These are phyloP conservation scores for Smittia sp. DNA, from an alignment of 2,888 invertebrate genomes.

Conservation along the genomic window DNA sequence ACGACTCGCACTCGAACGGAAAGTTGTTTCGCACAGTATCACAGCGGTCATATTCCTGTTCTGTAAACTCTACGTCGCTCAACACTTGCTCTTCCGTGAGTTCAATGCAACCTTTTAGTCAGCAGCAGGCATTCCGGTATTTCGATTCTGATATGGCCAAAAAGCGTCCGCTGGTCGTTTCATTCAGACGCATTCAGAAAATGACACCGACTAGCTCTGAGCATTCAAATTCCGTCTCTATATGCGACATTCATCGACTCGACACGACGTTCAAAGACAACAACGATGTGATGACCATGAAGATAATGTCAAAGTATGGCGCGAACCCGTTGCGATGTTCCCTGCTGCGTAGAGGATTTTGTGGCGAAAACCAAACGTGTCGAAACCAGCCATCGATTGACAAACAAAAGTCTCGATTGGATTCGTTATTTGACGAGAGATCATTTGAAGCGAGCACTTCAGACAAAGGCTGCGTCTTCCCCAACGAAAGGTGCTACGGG, in stretches of 20 bases:
- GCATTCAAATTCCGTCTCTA: background rate
- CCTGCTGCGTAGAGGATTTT: background rate
- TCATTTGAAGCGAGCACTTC: background rate
- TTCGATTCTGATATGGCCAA: constrained; percentile 20
- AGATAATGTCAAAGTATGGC: background rate
- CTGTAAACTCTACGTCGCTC: constrained; percentile 25
- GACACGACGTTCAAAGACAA: background rate
- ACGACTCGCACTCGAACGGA: background rate
- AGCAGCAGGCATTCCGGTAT: constrained; percentile 28
- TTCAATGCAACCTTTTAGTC: constrained; percentile 28
- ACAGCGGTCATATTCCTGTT: constrained; percentile 20
- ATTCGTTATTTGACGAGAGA: background rate
- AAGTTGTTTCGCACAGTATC: constrained; percentile 27
- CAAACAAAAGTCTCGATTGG: background rate
- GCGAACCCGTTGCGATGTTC: background rate
- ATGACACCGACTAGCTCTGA: background rate
- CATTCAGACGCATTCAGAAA: constrained; percentile 14
- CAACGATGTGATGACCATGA: background rate
- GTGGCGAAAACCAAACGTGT: background rate
- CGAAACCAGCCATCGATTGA: background rate
- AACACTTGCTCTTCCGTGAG: constrained; percentile 29
- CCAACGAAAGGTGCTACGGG: constrained; percentile 20
- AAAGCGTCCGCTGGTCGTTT: constrained; percentile 20
- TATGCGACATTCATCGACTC: constrained; percentile 16
- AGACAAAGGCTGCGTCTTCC: constrained; percentile 10